Evolutionary conservation across 1,140 invertebrate genomes (phyloP).

Genomic region (Atta texana): DNA sequence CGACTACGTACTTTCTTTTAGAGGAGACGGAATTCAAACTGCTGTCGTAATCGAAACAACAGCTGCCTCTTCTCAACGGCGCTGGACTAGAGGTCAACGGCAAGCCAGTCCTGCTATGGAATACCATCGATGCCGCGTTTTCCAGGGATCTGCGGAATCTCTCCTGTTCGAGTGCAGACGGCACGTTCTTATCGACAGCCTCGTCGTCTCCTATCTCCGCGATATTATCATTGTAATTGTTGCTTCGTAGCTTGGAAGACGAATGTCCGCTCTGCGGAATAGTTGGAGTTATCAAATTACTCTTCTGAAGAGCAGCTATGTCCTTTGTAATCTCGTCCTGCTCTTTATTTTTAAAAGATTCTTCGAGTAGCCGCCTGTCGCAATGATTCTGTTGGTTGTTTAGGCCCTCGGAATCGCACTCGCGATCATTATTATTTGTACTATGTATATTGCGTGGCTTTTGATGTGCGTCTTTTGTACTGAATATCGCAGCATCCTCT

Average conservation of each 20-base stretch:
- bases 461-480: conserved; percentile 76
- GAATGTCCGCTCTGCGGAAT: conserved; percentile 50
- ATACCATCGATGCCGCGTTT: conserved; percentile 94
- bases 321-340: conserved; percentile 11
- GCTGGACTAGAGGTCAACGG: conserved; percentile 96
- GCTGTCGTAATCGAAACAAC: conserved; percentile 95
- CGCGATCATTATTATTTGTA: conserved; percentile 78
- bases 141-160: conserved; percentile 92
- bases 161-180: conserved; percentile 90
- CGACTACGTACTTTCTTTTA: conserved; percentile 90
- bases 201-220: conserved; percentile 70
- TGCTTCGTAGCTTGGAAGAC: conserved; percentile 67
- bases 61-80: conserved; percentile 91
- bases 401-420: conserved; percentile 37
- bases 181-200: conserved; percentile 85
- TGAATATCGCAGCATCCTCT: conserved; percentile 49
- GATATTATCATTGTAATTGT: conserved; percentile 34
- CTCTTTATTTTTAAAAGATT: conserved; percentile 3
- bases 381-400: conserved; percentile 39
- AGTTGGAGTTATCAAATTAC: conserved; percentile 23
- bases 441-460: conserved; percentile 74
- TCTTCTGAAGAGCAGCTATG: conserved; percentile 25
- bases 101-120: conserved; percentile 93
- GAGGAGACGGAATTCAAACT: conserved; percentile 92
- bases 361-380: conserved; percentile 60